Conservation (phyloP, 2,888 invertebrate species). For the Agelastica alni region DNA sequence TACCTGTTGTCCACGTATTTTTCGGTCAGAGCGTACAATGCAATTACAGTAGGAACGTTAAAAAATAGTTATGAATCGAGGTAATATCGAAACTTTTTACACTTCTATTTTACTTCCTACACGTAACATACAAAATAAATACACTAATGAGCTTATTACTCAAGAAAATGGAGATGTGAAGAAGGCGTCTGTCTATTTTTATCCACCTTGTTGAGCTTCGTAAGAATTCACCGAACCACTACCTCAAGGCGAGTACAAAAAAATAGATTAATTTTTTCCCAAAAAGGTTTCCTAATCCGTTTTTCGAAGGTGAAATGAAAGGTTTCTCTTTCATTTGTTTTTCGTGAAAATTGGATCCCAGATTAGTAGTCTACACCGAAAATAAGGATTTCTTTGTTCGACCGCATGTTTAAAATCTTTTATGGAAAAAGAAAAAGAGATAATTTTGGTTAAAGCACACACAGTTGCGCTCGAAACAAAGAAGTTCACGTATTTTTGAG, state of each 20-base stretch:
- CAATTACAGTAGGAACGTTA: too few species aligned
- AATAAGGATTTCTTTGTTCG: constrained; percentile 22
- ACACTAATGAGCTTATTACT: too few species aligned
- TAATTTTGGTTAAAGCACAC: too few species aligned
- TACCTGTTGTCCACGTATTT: too few species aligned
- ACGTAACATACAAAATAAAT: too few species aligned
- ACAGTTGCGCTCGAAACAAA: too few species aligned
- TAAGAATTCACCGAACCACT: constrained; percentile 33
- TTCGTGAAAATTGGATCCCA: constrained; percentile 40
- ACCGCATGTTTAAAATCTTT: constrained; percentile 4
- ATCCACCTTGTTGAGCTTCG: constrained; percentile 21
- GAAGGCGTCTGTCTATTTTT: constrained; percentile 5
- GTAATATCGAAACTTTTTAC: too few species aligned
- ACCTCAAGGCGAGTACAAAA: constrained; percentile 45
- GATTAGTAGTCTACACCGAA: constrained; percentile 24
- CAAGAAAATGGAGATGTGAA: neutral
- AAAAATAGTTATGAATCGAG: too few species aligned
- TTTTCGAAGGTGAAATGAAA: constrained; percentile 33
- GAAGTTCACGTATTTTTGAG: too few species aligned
- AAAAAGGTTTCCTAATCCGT: constrained; percentile 40
- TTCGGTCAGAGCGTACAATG: too few species aligned
- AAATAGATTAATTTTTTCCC: constrained; percentile 36
- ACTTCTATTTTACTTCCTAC: too few species aligned
- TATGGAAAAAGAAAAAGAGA: neutral
- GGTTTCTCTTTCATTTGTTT: constrained; percentile 37